Evolutionary conservation across 2,888 invertebrate genomes (phyloP), one percentile per base, ranked within the genome.

Genomic region (Netelia virgata): DNA sequence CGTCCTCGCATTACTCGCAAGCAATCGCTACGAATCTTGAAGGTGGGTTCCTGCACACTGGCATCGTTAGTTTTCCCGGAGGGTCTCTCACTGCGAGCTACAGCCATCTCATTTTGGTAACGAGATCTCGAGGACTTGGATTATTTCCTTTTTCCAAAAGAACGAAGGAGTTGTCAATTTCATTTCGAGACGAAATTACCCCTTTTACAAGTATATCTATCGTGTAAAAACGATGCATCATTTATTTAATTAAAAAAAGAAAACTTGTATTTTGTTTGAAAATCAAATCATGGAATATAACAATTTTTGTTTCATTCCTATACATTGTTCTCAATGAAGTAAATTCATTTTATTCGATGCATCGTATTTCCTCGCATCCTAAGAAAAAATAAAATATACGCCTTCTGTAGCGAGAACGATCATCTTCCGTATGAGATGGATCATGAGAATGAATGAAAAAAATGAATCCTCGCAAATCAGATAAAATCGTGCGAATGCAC

Each of bases 61-160:
- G 87, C 88, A 84, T 91, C 91, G 89, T 91, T 92, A 91, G 89
- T 89, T 88, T 57, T 72, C 16, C 50, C n/a, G 47, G 70, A 11
- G 41, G 66, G 64, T 28, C 36, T 43, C 50, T 57, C 66, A 14
- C 59, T 43, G 73, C 23, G 10, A 16, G 16, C 41, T 18, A 63
- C 23, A 61, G 50, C 20, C 70, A 41, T 69, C 23, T 63, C 55
- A 78, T 78, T 79, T 23, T 20, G 57, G 36, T 70, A 78, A 83
- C 64, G 70, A 83, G 76, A 76, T 10, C 36, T 41, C 1, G 11
- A 47, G 23, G 8, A 63, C 28, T 61, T 10, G 0, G 5, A 75
- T 18, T 8, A 43, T 41, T n/a, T n/a, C 20, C 9, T 23, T 11
- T 55, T 57, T 36, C 23, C 9, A 23, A 41, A 47, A 43, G 53